phyloP scores from a whole-genome alignment of 1,140 invertebrate genomes.

The Manduca sexta region DNA sequence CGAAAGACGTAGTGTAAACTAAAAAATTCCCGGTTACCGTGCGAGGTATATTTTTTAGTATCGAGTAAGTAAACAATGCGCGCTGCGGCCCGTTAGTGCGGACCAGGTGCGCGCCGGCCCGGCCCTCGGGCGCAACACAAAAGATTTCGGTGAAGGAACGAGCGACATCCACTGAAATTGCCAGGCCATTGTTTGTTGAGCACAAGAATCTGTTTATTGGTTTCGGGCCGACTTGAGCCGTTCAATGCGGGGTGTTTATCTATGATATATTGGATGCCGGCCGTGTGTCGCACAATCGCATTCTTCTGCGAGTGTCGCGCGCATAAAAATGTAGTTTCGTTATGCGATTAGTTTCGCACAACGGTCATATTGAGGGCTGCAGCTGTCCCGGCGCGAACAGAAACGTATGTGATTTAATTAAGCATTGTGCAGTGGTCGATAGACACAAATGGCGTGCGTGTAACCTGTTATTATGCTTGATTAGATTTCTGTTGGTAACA shows the following conservation, averaged over 20 bases:
- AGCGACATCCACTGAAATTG: conserved; percentile 45
- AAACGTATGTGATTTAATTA: conserved; percentile 69
- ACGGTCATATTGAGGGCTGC: conserved; percentile 23
- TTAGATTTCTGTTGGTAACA: conserved; percentile 72
- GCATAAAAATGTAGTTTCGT: conserved; percentile 19
- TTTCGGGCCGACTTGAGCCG: conserved; percentile 21
- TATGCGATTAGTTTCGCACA: conserved; percentile 19
- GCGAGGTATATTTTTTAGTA: conserved; percentile 50
- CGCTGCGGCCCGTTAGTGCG: conserved; percentile 41
- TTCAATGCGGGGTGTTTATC: conserved; percentile 38
- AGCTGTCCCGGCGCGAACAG: conserved; percentile 50
- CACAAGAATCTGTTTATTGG: conserved; percentile 46
- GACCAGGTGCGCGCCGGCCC: conserved; percentile 48
- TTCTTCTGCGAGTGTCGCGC: conserved; percentile 29
- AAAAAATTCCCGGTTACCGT: conserved; percentile 52
- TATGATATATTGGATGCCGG: conserved; percentile 55
- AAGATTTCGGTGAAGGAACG: conserved; percentile 61
- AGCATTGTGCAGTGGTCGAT: conserved; percentile 58
- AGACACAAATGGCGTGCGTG: conserved; percentile 60
- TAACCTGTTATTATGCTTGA: conserved; percentile 72
- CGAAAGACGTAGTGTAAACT: conserved; percentile 68
- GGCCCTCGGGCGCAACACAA: conserved; percentile 53
- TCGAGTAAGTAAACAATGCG: conserved; percentile 51
- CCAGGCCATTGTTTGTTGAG: conserved; percentile 58
- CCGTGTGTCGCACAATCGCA: conserved; percentile 22